These are phyloP conservation scores for Mylabris sibirica DNA, from an alignment of 2,888 invertebrate species.

Conservation along the genomic window DNA sequence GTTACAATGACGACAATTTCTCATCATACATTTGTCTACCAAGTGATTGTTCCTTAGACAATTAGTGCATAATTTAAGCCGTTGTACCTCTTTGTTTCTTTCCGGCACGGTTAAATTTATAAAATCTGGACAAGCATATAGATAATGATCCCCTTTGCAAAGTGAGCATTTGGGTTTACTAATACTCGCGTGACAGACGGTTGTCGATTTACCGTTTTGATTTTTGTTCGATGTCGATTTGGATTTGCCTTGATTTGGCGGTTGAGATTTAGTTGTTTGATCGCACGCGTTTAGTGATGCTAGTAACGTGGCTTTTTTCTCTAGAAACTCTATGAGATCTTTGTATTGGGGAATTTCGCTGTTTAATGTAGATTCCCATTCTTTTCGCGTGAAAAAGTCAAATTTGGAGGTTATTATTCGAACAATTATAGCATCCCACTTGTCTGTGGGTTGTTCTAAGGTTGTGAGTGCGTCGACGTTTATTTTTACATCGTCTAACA, in stretches of 20 bases:
- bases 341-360: background rate
- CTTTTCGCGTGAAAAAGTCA: background rate
- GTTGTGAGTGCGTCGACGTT: background rate
- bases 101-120: background rate
- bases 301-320: background rate
- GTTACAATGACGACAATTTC: conserved; percentile 26
- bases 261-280: background rate
- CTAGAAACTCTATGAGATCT: background rate
- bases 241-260: background rate
- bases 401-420: background rate
- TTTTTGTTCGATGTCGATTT: background rate
- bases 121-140: conserved; percentile 14
- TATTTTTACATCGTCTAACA: conserved; percentile 6
- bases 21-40: conserved; percentile 4
- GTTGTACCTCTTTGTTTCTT: background rate
- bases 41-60: conserved; percentile 15
- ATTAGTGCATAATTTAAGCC: conserved; percentile 15
- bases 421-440: background rate
- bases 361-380: background rate
- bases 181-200: background rate
- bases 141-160: conserved; percentile 8
- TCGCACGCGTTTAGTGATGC: background rate
- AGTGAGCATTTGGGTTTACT: background rate
- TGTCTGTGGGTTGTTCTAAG: background rate
- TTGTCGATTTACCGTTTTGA: background rate